Evolutionary conservation across 2,113 vertebrate genomes (phyloP).

Genomic region (Paralichthys olivaceus): DNA sequence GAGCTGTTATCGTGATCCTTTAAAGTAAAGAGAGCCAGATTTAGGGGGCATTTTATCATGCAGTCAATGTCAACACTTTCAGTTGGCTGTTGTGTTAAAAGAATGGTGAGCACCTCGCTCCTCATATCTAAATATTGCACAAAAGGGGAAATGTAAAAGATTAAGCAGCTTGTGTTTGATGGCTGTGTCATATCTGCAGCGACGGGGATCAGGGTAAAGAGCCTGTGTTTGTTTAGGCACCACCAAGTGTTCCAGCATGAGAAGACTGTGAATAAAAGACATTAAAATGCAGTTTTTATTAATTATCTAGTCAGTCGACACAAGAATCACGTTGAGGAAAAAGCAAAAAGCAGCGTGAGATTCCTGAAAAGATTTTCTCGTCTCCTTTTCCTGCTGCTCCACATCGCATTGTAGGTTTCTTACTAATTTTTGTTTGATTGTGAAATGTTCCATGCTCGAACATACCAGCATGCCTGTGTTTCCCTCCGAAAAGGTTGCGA

Average conservation of each 20-base stretch:
- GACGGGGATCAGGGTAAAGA: constrained; percentile 44
- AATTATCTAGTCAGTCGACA: constrained; percentile 1
- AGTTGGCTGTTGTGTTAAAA: constrained; percentile 48
- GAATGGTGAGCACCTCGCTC: constrained; percentile 24
- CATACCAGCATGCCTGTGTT: constrained; percentile 54
- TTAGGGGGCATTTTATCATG: constrained; percentile 55
- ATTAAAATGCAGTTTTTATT: constrained; percentile 19
- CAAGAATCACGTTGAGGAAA: not conserved
- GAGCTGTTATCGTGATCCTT: constrained; percentile 68
- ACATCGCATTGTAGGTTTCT: constrained; percentile 17
- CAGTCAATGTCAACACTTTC: constrained; percentile 64
- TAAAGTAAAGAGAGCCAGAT: constrained; percentile 67
- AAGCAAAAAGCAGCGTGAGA: constrained; percentile 4
- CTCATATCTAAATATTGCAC: constrained; percentile 48
- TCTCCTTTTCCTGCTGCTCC: not conserved
- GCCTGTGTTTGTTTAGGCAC: constrained; percentile 58
- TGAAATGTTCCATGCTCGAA: constrained; percentile 48
- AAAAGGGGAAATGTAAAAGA: constrained; percentile 55
- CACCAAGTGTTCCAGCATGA: constrained; percentile 31
- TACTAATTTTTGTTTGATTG: constrained; percentile 32
- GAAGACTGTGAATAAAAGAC: not conserved
- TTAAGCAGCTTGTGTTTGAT: constrained; percentile 52
- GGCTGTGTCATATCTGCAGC: constrained; percentile 41
- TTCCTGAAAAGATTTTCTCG: not conserved
- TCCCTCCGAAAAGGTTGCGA: constrained; percentile 57